Evolutionary conservation across 1,140 invertebrate species (phyloP).

Genomic region (Drosophila leontia): DNA sequence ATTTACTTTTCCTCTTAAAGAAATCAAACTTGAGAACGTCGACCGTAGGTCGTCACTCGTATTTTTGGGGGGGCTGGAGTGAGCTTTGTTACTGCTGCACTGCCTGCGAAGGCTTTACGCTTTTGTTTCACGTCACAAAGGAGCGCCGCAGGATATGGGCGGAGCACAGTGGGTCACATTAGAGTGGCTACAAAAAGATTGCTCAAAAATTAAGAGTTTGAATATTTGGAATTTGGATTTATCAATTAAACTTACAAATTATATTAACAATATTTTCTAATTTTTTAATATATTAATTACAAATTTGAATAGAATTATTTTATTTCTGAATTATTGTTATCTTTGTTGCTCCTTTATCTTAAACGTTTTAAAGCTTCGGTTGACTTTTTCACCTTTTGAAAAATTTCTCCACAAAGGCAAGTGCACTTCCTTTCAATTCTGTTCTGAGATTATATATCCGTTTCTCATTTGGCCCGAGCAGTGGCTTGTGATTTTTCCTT

Average conservation of each 20-base stretch:
- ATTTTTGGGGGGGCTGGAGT: conserved; percentile 4
- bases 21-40: conserved; percentile 53
- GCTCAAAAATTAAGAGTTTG: neutral
- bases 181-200: neutral
- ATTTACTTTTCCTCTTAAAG: conserved; percentile 66
- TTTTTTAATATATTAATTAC: neutral
- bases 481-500: conserved; percentile 1
- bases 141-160: conserved; percentile 42
- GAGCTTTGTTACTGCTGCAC: conserved; percentile 59
- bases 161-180: conserved; percentile 18
- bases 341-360: too few species aligned
- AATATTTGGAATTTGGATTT: neutral
- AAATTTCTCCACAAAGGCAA: neutral
- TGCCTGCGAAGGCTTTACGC: conserved; percentile 24
- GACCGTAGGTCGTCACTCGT: conserved; percentile 7
- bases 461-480: neutral
- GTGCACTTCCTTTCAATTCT: neutral
- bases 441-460: neutral
- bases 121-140: conserved; percentile 60
- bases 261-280: neutral
- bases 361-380: neutral
- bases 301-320: neutral
- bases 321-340: too few species aligned
- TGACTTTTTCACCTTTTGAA: neutral
- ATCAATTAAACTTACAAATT: neutral